Conservation (phyloP, 92 coral and sea anemone genomes). For the Blastomussa wellsi region DNA sequence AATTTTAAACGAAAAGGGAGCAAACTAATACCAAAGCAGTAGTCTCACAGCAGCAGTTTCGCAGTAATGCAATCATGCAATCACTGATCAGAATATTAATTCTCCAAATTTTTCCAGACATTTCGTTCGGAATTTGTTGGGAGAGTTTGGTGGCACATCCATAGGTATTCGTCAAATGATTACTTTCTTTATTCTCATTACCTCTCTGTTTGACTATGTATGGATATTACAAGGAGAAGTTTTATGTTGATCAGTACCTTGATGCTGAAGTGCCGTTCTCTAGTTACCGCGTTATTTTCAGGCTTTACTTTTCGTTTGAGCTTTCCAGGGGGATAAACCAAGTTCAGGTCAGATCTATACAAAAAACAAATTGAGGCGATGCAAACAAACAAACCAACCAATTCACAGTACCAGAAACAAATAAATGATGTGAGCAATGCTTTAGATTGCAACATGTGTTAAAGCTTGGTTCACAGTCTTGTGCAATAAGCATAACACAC, state of each 20-base stretch:
- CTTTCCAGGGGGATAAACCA: conserved; percentile 82
- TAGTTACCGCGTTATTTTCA: conserved; percentile 49
- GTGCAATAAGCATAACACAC: too few relatives aligned
- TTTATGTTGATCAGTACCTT: conserved; percentile 26
- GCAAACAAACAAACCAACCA: not conserved
- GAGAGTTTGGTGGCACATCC: not conserved
- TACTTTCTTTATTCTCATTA: not conserved
- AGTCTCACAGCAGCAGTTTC: not conserved
- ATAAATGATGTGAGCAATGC: too few relatives aligned
- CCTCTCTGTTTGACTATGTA: not conserved
- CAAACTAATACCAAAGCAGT: not conserved
- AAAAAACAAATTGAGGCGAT: not conserved
- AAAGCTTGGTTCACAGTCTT: too few relatives aligned
- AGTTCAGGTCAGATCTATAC: conserved; percentile 69
- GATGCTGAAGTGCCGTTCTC: conserved; percentile 72
- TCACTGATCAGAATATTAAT: not conserved
- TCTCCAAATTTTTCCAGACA: not conserved
- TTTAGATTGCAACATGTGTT: too few relatives aligned
- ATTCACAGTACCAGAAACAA: too few relatives aligned
- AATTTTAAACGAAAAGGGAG: not conserved
- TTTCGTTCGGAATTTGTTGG: not conserved
- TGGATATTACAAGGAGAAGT: not conserved
- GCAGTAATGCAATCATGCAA: not conserved
- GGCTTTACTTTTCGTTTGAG: conserved; percentile 59
- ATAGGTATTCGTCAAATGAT: not conserved